Base-by-base conservation (phyloP, 2,113 vertebrate genomes). In the Daubentonia madagascariensis region DNA sequence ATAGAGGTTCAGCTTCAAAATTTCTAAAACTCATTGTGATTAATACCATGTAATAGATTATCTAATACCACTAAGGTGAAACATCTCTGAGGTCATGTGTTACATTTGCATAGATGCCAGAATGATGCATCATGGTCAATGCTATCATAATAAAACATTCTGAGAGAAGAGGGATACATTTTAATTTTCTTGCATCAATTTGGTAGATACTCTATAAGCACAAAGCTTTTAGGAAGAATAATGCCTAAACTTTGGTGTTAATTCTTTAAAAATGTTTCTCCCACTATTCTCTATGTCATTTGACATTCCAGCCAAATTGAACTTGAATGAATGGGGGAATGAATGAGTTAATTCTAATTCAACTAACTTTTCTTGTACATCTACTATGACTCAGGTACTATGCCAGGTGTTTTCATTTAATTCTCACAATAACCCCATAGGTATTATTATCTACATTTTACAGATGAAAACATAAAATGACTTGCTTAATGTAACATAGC, bases 141-240 rank as follows among this genome's bases (percentile, higher is more conserved):
- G 40, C 54, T 70, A 59, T 88, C 40, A 30, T 70, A 81, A 91
- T 81, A 68, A 76, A 85, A 72, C 37, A 70, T 28, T 95, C 43
- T 2, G 18, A 67, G 75, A 59, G 37, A 93, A 68, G 78, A 84
- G 50, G 50, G 75, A 79, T 35, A 83, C 35, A 78, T 76, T 16
- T 45, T 1, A 23, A 37, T 61, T 79, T 76, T 85, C 52, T 93
- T 81, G 45, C 40, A 35, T 50, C 25, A 32, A 7, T 70, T 89
- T 65, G 91, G 25, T 79, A 89, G 54, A n/a, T 73, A 63, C 7
- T 83, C 18, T 89, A 0, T 68, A 68, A 91, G 16, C 52, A 89
- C 72, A 86, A 75, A 79, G 32, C 18, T 73, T 89, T 92, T 78
- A 95, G 48, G 73, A 86, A 90, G n/a, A 85, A 91, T 25, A 93